phyloP scores from a whole-genome alignment of 2,113 vertebrate genomes.

The Phasianus colchicus region DNA sequence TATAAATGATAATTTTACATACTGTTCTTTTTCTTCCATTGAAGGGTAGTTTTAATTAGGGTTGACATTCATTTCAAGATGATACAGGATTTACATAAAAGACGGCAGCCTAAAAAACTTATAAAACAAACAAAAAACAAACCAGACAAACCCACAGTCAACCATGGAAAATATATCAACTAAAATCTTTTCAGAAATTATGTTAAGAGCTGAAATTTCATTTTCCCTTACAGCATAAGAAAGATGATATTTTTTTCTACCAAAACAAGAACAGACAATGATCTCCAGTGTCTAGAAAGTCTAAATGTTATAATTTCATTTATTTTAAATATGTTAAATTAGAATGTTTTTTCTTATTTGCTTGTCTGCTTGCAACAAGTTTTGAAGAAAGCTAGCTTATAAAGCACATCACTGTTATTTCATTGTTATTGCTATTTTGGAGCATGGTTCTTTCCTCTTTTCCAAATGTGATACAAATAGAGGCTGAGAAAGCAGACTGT shows the following conservation, averaged over 20 bases:
- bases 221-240: background rate
- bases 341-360: background rate
- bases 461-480: background rate
- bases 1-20: background rate
- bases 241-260: background rate
- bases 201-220: background rate
- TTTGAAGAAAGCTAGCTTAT: background rate
- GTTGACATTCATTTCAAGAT: background rate
- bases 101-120: conserved; percentile 46
- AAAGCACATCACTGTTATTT: background rate
- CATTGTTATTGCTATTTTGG: background rate
- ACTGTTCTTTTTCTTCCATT: background rate
- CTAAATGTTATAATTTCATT: background rate
- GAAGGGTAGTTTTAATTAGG: background rate
- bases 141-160: background rate
- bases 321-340: background rate
- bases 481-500: background rate
- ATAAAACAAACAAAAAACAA: conserved; percentile 36
- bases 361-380: background rate
- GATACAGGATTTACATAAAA: conserved; percentile 37
- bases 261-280: background rate
- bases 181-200: background rate
- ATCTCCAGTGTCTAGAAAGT: background rate
- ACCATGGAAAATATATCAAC: conserved; percentile 22
- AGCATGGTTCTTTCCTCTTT: background rate